phyloP scores from a whole-genome alignment of 2,113 vertebrate genomes.

The Miniopterus natalensis region DNA sequence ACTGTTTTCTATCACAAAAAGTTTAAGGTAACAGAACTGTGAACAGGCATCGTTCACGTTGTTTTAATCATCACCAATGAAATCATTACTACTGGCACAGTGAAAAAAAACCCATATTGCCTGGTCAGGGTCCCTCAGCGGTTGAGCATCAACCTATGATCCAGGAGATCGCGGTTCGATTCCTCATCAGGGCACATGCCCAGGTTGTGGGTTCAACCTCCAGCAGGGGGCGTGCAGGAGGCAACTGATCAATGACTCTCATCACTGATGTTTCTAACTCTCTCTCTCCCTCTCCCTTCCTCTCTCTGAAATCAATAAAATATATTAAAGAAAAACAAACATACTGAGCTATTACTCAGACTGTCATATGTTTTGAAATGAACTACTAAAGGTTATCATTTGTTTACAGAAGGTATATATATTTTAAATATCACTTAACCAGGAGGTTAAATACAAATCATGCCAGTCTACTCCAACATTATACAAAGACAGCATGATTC shows the following conservation, averaged over 20 bases:
- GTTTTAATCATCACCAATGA: conserved; percentile 13
- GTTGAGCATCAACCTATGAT: too few relatives aligned
- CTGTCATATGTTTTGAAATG: not conserved
- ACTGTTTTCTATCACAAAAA: conserved; percentile 28
- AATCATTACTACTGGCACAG: conserved; percentile 23
- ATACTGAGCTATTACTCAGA: not conserved
- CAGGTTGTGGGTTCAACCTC: too few relatives aligned
- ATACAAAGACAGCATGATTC: conserved; percentile 43
- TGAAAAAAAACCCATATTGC: not conserved
- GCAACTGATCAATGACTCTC: too few relatives aligned
- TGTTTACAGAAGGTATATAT: not conserved
- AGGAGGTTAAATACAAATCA: conserved; percentile 24
- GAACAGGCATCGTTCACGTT: not conserved
- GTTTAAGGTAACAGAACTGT: conserved; percentile 37
- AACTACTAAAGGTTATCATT: not conserved
- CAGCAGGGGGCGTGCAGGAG: too few relatives aligned
- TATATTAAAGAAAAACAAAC: not conserved
- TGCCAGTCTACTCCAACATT: not conserved
- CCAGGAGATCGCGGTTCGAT: too few relatives aligned
- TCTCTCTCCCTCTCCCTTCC: too few relatives aligned
- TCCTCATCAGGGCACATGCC: too few relatives aligned
- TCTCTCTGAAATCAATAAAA: too few relatives aligned
- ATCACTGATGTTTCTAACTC: too few relatives aligned
- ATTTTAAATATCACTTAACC: conserved; percentile 21
- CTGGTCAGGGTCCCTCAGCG: too few relatives aligned